Evolutionary conservation across 2,888 invertebrate species (phyloP), one percentile per base, ranked within the genome.

Genomic region (Chrysina gloriosa): DNA sequence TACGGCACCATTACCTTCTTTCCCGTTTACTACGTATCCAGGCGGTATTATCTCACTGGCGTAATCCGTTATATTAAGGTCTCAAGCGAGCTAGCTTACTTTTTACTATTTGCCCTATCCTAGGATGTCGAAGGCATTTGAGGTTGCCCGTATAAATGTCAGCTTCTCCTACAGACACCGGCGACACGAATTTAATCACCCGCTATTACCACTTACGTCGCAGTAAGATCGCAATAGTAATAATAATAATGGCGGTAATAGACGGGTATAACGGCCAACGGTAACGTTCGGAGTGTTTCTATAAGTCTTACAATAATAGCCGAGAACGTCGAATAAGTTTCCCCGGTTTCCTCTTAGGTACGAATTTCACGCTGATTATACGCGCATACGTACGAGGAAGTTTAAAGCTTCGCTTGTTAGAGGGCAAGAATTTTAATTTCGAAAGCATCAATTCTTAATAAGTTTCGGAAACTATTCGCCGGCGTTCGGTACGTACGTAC

Each of bases 1-100:
- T 73, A 72, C 72, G 70, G 73, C 72, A 73, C 74, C 73, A 76
- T 77, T 77, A 75, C 75, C 71, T 74, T 71, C 71, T 69, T 72
- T 71, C 70, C 73, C 75, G n/a, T n/a, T n/a, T 76, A 77, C 75
- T 72, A 75, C 52, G 69, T 71, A 69, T 72, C 72, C 74, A 69
- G 31, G 63, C 68, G 67, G 67, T 72, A 73, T 73, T 70, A 69
- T 69, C 70, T 70, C 70, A 69, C 67, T 69, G 68, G 69, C 72
- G 69, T 68, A 69, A 72, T 68, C 72, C 69, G 42, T 54, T 14
- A 39, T 34, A 64, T 64, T 64, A 64, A 52, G 39, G 34, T 58
- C 9, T 9, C 6, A 16, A 19, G n/a, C 23, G n/a, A n/a, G 36
- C 19, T 14, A 45, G 25, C 45, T 47, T 29, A 29, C 29, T 31